phyloP scores from a whole-genome alignment of 2,113 vertebrate genomes.

The Eubucco bourcierii region DNA sequence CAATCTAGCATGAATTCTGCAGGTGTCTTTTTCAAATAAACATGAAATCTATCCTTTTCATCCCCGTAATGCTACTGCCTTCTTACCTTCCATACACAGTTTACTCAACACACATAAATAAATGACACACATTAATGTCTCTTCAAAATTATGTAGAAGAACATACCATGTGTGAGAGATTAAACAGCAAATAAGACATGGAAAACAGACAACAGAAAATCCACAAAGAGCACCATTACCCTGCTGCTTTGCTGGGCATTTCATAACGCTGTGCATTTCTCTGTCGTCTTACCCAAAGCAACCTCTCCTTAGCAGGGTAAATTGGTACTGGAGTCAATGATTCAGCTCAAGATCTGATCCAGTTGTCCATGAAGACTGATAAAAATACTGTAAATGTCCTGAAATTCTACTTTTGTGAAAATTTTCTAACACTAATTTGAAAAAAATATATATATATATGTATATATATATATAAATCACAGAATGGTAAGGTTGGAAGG shows the following conservation, averaged over 20 bases:
- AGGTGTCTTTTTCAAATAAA: constrained; percentile 72
- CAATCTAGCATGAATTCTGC: constrained; percentile 78
- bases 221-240: not conserved
- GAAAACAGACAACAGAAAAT: not conserved
- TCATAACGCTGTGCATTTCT: not conserved
- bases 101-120: not conserved
- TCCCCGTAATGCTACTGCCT: not conserved
- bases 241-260: not conserved
- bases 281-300: not conserved
- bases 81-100: not conserved
- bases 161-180: not conserved
- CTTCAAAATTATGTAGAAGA: not conserved
- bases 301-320: not conserved
- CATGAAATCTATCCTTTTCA: constrained; percentile 39
- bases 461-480: not conserved
- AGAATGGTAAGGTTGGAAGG: too few species aligned
- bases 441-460: too few species aligned
- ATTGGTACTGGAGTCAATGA: not conserved
- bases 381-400: not conserved
- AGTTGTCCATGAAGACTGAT: accelerated
- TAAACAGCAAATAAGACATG: not conserved
- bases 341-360: not conserved
- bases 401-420: not conserved
- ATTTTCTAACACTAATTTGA: not conserved
- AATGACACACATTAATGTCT: not conserved